These are phyloP conservation scores for Erebia epiphron DNA, from an alignment of 2,888 invertebrate genomes.

Conservation along the genomic window DNA sequence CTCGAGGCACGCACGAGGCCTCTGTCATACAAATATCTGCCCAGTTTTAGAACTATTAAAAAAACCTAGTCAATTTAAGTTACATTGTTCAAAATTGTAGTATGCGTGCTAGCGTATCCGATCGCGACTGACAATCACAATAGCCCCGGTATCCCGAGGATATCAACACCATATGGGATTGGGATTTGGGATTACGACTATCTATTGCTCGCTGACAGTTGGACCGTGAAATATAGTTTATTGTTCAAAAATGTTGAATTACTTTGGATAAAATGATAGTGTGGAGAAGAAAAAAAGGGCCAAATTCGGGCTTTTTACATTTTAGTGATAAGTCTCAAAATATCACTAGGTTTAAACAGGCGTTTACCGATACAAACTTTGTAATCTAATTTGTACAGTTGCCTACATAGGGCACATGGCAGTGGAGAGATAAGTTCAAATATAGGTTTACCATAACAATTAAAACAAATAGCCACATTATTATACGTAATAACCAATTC, in stretches of 20 bases:
- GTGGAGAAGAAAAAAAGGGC: background rate
- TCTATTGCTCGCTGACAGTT: slow-evolving; percentile 59
- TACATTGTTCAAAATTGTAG: too few relatives aligned
- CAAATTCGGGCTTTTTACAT: background rate
- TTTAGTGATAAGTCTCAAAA: background rate
- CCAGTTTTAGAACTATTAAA: too few relatives aligned
- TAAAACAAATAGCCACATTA: slow-evolving; percentile 30
- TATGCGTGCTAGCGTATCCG: background rate
- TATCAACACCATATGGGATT: slow-evolving; percentile 68
- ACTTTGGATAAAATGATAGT: background rate
- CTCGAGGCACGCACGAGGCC: too few relatives aligned
- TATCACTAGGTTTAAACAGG: too few relatives aligned
- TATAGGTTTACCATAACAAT: slow-evolving; percentile 18
- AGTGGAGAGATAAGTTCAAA: background rate
- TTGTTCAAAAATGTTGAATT: slow-evolving; percentile 32
- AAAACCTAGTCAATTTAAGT: too few relatives aligned
- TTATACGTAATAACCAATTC: slow-evolving; percentile 26
- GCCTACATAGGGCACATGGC: background rate
- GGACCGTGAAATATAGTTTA: slow-evolving; percentile 64
- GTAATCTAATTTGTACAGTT: background rate
- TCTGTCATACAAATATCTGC: too few relatives aligned
- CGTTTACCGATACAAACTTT: too few relatives aligned
- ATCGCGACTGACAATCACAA: slow-evolving; percentile 13
- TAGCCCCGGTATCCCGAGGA: slow-evolving; percentile 35
- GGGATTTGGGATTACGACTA: slow-evolving; percentile 68